Evolutionary conservation across 1,140 invertebrate genomes (phyloP).

Genomic region (Leptoteleia sp.): DNA sequence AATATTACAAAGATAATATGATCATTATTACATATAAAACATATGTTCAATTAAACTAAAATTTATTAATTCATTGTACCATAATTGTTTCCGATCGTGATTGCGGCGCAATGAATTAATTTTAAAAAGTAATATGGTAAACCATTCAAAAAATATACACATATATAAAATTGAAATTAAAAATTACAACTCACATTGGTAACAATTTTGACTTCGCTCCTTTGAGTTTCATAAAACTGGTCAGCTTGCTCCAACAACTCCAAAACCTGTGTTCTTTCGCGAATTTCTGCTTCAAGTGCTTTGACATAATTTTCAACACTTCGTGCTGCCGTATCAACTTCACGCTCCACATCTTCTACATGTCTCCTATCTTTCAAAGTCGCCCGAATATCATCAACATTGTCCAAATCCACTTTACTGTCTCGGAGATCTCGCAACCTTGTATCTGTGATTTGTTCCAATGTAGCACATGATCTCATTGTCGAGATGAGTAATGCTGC

Average conservation of each 20-base stretch:
- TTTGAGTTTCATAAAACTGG: conserved; percentile 93
- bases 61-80: no score
- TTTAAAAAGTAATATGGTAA: no score
- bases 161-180: no score
- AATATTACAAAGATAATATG: no score
- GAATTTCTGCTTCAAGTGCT: conserved; percentile 90
- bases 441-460: conserved; percentile 79
- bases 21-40: no score
- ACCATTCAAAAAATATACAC: no score
- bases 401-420: conserved; percentile 78
- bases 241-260: conserved; percentile 89
- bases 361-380: conserved; percentile 91
- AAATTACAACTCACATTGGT: conserved; percentile 64
- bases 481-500: conserved; percentile 80
- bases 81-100: no score
- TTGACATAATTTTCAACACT: conserved; percentile 91
- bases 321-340: conserved; percentile 90
- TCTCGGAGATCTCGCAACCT: conserved; percentile 76
- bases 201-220: conserved; percentile 95
- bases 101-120: no score
- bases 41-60: no score
- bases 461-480: conserved; percentile 81
- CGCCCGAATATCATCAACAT: conserved; percentile 85
- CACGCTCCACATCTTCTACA: conserved; percentile 92
- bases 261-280: conserved; percentile 88